Evolutionary conservation across 2,113 vertebrate genomes (phyloP).

Genomic region (Ursus arctos): DNA sequence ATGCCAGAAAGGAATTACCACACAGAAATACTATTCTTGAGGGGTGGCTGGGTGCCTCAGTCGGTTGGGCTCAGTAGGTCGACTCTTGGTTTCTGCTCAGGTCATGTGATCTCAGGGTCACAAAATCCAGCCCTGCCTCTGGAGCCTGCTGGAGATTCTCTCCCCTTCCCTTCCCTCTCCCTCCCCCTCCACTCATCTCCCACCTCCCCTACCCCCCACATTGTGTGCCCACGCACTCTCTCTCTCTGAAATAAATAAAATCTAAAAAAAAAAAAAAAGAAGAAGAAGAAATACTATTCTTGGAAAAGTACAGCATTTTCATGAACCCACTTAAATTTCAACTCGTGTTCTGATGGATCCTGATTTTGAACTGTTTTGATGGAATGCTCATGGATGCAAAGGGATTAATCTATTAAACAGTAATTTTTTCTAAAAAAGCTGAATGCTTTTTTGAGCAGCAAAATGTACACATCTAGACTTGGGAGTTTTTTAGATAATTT

Average conservation of each 20-base stretch:
- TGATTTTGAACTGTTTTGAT: slow-evolving; percentile 33
- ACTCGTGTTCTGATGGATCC: neutral
- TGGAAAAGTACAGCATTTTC: slow-evolving; percentile 8
- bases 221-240: neutral
- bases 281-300: neutral
- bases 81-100: neutral
- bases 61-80: neutral
- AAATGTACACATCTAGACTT: slow-evolving; percentile 27
- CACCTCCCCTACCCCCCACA: neutral
- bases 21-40: neutral
- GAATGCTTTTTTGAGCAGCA: neutral
- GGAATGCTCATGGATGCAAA: neutral
- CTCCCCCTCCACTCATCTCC: neutral
- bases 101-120: neutral
- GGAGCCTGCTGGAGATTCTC: neutral
- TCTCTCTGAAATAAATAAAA: neutral
- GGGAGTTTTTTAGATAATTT: slow-evolving; percentile 24
- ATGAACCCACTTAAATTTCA: slow-evolving; percentile 31
- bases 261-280: neutral
- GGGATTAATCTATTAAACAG: neutral
- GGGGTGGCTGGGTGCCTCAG: neutral
- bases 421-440: neutral
- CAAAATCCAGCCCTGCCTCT: neutral
- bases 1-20: slow-evolving; percentile 34
- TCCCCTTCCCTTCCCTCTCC: neutral